Conservation (phyloP, 2,888 invertebrate species). For the Drosophila prolongata region DNA sequence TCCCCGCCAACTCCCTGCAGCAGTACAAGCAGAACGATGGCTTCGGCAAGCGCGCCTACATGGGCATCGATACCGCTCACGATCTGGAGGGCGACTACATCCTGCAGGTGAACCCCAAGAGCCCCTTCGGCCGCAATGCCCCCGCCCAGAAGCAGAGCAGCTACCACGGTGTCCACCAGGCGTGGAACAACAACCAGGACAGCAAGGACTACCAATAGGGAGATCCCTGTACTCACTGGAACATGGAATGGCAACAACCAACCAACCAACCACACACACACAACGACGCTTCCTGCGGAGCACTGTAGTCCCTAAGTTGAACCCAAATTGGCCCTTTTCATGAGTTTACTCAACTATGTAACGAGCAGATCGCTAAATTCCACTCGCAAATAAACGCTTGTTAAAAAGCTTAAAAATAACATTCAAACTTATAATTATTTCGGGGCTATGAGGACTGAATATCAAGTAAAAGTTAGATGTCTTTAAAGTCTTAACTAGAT, state of each 20-base stretch:
- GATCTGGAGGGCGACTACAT: slow-evolving; percentile 82
- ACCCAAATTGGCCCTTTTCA: slow-evolving; percentile 31
- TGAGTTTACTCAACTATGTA: slow-evolving; percentile 9
- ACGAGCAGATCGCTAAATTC: slow-evolving; percentile 28
- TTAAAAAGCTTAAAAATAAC: slow-evolving; percentile 30
- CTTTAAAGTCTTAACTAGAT: no score
- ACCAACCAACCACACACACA: slow-evolving; percentile 7
- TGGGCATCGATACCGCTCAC: slow-evolving; percentile 77
- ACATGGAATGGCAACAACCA: neutral
- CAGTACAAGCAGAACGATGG: slow-evolving; percentile 79
- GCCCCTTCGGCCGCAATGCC: slow-evolving; percentile 80
- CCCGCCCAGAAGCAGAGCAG: slow-evolving; percentile 72
- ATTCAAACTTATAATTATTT: neutral
- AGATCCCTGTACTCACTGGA: no score
- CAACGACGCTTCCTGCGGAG: slow-evolving; percentile 11
- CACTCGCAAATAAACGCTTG: slow-evolving; percentile 45
- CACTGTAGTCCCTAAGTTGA: slow-evolving; percentile 36
- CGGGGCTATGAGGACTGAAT: no score
- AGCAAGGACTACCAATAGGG: slow-evolving; percentile 39
- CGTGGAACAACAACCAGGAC: slow-evolving; percentile 35
- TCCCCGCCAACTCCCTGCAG: slow-evolving; percentile 77
- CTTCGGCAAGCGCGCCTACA: slow-evolving; percentile 75
- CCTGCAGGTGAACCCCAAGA: slow-evolving; percentile 78
- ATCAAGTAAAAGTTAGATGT: no score
- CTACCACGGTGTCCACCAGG: slow-evolving; percentile 65